Conservation (phyloP, 2,113 vertebrate species). For the Oplegnathus fasciatus region DNA sequence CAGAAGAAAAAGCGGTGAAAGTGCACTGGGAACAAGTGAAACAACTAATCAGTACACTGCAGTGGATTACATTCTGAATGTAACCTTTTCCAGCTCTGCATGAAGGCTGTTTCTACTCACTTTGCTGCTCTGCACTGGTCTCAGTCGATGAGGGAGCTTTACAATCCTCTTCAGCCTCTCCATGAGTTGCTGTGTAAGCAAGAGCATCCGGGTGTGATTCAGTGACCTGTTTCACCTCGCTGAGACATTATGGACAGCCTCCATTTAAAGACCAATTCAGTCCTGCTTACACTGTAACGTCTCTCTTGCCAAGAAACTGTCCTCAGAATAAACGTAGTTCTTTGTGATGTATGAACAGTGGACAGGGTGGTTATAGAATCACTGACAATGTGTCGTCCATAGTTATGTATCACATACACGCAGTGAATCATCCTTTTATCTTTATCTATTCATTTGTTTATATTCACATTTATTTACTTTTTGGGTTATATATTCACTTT, state of each 20-base stretch:
- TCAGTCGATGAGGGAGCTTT: slow-evolving; percentile 89
- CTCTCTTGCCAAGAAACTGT: slow-evolving; percentile 19
- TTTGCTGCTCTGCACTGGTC: slow-evolving; percentile 93
- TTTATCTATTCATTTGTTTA: neutral
- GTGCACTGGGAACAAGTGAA: slow-evolving; percentile 9
- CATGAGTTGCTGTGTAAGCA: slow-evolving; percentile 90
- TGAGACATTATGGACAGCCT: slow-evolving; percentile 27
- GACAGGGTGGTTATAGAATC: neutral
- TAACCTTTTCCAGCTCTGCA: slow-evolving; percentile 16
- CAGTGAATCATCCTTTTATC: neutral
- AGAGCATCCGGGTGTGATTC: slow-evolving; percentile 49
- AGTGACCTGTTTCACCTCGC: slow-evolving; percentile 44
- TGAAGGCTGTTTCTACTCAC: slow-evolving; percentile 72
- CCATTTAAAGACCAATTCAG: slow-evolving; percentile 25
- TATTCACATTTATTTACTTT: neutral
- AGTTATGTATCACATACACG: neutral
- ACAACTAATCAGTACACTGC: slow-evolving; percentile 10
- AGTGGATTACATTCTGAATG: neutral
- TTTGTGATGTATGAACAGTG: neutral
- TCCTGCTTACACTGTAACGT: slow-evolving; percentile 15
- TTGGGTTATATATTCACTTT: neutral
- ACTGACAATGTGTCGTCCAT: neutral
- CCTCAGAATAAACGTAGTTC: neutral
- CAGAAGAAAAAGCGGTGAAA: slow-evolving; percentile 5
- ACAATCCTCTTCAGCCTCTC: slow-evolving; percentile 91